Evolutionary conservation across 1,140 invertebrate genomes (phyloP).

Genomic region (Diploscapter pachys): DNA sequence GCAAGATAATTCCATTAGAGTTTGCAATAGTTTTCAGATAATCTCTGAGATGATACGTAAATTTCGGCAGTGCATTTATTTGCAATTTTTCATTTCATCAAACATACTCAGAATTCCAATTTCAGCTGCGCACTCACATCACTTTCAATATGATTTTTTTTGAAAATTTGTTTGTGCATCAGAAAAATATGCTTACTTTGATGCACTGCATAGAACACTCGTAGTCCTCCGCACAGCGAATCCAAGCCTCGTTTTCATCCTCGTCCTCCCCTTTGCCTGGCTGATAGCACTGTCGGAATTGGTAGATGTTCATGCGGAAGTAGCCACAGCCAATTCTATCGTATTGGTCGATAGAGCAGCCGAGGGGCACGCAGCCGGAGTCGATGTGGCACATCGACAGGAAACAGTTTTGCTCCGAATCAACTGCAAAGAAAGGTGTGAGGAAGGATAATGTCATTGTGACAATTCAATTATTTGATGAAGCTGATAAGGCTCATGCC

Average conservation of each 20-base stretch:
- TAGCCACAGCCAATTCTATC: conserved; percentile 56
- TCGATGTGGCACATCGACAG: conserved; percentile 56
- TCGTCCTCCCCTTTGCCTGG: conserved; percentile 56
- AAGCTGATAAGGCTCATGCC: not conserved
- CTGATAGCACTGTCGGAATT: conserved; percentile 59
- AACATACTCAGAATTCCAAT: too few relatives aligned
- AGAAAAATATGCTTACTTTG: conserved; percentile 40
- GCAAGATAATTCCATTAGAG: too few relatives aligned
- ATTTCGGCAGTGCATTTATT: too few relatives aligned
- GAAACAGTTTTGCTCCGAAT: conserved; percentile 54
- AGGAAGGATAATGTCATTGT: conserved; percentile 7
- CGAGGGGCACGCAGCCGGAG: conserved; percentile 52
- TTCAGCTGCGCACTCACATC: not conserved
- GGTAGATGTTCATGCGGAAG: conserved; percentile 57
- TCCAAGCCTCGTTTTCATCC: conserved; percentile 52
- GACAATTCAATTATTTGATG: conserved; percentile 1
- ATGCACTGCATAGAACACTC: conserved; percentile 56
- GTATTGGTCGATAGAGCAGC: conserved; percentile 48
- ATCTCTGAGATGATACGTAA: too few relatives aligned
- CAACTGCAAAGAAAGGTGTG: conserved; percentile 42
- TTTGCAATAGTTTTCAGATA: too few relatives aligned
- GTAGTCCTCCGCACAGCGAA: conserved; percentile 57
- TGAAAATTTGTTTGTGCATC: not conserved
- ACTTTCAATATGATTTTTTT: not conserved
- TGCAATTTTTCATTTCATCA: too few relatives aligned